These are phyloP conservation scores for Patella depressa DNA, from an alignment of 2,888 invertebrate species.

Conservation along the genomic window DNA sequence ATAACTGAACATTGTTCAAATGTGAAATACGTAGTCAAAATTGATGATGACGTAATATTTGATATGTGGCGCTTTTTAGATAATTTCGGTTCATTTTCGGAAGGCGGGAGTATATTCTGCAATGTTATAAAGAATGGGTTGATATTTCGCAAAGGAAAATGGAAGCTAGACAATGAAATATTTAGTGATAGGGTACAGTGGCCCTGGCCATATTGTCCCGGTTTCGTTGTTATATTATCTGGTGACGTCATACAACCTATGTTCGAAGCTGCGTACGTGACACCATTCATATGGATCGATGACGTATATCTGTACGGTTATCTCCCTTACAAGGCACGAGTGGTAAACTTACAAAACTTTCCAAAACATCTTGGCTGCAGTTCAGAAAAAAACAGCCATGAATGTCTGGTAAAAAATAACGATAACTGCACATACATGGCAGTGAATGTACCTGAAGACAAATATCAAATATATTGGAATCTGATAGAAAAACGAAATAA, in stretches of 20 bases:
- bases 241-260: conserved; percentile 39
- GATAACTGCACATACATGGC: too few species aligned
- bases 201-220: conserved; percentile 40
- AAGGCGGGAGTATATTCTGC: too few species aligned
- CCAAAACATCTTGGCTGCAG: too few species aligned
- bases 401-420: too few species aligned
- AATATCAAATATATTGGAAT: too few species aligned
- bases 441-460: too few species aligned
- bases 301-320: conserved; percentile 40
- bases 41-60: conserved; percentile 53
- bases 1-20: conserved; percentile 44
- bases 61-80: conserved; percentile 30
- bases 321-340: conserved; percentile 23
- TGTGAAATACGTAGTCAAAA: conserved; percentile 45
- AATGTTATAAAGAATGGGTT: conserved; percentile 28
- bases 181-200: conserved; percentile 32
- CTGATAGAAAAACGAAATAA: too few species aligned
- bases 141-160: conserved; percentile 32
- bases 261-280: conserved; percentile 31
- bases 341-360: not conserved
- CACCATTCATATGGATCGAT: conserved; percentile 44
- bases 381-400: too few species aligned
- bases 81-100: too few species aligned
- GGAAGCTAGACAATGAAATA: conserved; percentile 36
- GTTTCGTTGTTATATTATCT: conserved; percentile 37